A percentile compares a stretch with the other conserved stretches of the same genome.
Conservation (phyloP, 2,113 vertebrate genomes). For the Microcebus griseorufus region DNA sequence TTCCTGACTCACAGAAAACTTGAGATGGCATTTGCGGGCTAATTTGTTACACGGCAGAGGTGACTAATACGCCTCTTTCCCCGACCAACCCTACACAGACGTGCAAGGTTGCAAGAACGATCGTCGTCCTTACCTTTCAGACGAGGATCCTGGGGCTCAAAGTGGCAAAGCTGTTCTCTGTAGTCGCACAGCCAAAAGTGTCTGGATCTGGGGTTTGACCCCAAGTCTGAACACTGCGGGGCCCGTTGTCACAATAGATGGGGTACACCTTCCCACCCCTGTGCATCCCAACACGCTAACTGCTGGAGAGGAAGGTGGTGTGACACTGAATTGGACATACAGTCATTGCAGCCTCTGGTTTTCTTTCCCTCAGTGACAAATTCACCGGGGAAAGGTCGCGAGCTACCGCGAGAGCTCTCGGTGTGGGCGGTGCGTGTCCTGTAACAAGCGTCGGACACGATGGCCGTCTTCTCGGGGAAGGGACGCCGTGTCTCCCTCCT, state of each 20-base stretch:
- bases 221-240: background rate
- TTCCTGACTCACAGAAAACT: background rate
- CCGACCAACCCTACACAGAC: no score
- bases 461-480: rapidly evolving
- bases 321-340: rapidly evolving
- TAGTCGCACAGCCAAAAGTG: background rate
- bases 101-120: rapidly evolving
- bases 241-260: rapidly evolving
- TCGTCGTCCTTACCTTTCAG: background rate
- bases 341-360: rapidly evolving
- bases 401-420: rapidly evolving
- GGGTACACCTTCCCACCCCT: rapidly evolving
- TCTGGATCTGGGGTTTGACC: background rate
- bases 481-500: background rate
- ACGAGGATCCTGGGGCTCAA: background rate
- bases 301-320: background rate
- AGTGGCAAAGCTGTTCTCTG: background rate
- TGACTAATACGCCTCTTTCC: rapidly evolving
- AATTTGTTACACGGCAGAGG: background rate
- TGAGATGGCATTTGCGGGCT: background rate
- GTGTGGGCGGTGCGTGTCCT: rapidly evolving
- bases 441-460: rapidly evolving
- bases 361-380: background rate
- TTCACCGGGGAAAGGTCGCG: rapidly evolving
- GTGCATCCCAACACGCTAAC: rapidly evolving